Evolutionary conservation across 2,797 vertebrate species (phyloP).

Genomic region (Lepidocolaptes lacrymiger): DNA sequence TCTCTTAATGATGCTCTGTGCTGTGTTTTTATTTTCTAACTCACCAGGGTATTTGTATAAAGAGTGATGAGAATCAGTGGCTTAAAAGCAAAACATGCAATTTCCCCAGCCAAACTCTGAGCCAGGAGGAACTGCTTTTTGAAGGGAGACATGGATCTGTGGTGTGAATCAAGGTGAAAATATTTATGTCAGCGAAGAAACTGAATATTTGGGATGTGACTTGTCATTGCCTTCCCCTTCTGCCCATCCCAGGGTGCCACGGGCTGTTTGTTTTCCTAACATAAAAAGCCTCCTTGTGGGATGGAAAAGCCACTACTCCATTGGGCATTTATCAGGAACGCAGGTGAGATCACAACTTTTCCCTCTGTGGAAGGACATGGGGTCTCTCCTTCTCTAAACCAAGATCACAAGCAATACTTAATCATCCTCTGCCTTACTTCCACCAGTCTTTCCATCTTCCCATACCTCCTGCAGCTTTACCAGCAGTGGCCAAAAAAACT

Average conservation of each 20-base stretch:
- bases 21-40: neutral
- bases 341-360: neutral
- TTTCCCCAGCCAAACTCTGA: neutral
- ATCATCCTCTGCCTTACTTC: neutral
- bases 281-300: neutral
- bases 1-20: neutral
- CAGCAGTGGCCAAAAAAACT: neutral
- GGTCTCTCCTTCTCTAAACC: neutral
- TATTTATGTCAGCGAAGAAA: neutral
- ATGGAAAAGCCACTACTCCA: neutral
- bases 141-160: neutral
- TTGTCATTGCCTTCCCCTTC: neutral
- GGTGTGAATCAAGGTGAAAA: neutral
- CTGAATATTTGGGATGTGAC: fast-evolving
- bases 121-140: neutral
- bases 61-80: neutral
- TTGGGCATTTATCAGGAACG: neutral
- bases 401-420: neutral
- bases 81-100: neutral
- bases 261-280: neutral
- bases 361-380: neutral
- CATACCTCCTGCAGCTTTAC: neutral
- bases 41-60: neutral
- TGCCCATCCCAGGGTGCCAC: neutral
- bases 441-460: neutral